These are phyloP conservation scores for Dendrolimus kikuchii DNA, from an alignment of 1,140 invertebrate species.

Conservation along the genomic window DNA sequence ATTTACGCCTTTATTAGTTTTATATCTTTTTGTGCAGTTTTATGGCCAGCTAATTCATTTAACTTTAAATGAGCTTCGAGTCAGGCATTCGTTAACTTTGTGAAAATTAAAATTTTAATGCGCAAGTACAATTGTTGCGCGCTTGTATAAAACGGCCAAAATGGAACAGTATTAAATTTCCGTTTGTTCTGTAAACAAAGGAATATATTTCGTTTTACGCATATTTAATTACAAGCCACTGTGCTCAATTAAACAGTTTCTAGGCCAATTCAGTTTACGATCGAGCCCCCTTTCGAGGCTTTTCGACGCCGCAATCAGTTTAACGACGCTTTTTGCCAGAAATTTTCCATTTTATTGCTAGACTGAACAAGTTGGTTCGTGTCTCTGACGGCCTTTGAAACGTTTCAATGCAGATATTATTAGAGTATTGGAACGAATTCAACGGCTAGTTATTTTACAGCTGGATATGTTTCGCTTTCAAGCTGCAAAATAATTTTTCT, in stretches of 20 bases:
- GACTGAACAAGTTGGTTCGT: slow-evolving; percentile 21
- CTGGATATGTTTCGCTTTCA: too few relatives aligned
- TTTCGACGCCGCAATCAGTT: slow-evolving; percentile 45
- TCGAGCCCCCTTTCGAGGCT: slow-evolving; percentile 34
- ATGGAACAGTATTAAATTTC: slow-evolving; percentile 4
- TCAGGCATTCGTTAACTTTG: not conserved
- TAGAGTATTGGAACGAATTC: too few relatives aligned
- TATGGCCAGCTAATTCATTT: too few relatives aligned
- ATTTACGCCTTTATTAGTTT: too few relatives aligned
- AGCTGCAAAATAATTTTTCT: too few relatives aligned
- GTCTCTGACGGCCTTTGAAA: not conserved
- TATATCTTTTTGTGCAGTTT: too few relatives aligned
- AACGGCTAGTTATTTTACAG: too few relatives aligned
- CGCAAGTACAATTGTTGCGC: not conserved
- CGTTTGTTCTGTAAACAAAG: not conserved
- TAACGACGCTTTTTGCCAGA: slow-evolving; percentile 44
- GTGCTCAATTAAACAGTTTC: slow-evolving; percentile 50
- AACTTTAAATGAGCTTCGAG: too few relatives aligned
- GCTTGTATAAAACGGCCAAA: not conserved
- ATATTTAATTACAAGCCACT: slow-evolving; percentile 32
- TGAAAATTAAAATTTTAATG: not conserved
- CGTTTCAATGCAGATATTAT: too few relatives aligned
- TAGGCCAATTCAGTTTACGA: slow-evolving; percentile 57
- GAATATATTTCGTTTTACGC: slow-evolving; percentile 18
- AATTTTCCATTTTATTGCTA: slow-evolving; percentile 37